Conservation (phyloP, 35 echinoderm and acorn worm species). For the Hemicentrotus pulcherrimus region DNA sequence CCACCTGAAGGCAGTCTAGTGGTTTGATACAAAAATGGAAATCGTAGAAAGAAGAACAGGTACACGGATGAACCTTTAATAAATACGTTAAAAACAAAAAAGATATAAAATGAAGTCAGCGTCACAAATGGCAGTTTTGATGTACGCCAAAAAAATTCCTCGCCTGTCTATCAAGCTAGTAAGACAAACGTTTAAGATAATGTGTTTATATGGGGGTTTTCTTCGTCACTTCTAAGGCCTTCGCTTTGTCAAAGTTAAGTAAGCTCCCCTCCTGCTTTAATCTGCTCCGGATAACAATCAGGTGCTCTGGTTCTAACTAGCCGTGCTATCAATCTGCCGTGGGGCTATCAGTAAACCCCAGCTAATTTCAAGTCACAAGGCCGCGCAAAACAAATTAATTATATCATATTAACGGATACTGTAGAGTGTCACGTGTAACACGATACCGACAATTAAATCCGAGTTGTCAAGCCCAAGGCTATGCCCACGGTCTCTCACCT, state of each 20-base stretch:
- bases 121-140: background rate
- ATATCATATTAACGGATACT: slow-evolving; percentile 58
- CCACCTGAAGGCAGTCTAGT: background rate
- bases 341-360: slow-evolving; percentile 36
- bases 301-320: background rate
- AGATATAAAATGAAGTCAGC: background rate
- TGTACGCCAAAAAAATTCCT: background rate
- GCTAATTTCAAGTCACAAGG: slow-evolving; percentile 57
- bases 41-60: background rate
- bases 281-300: background rate
- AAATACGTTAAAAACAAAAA: background rate
- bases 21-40: background rate
- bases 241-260: background rate
- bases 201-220: background rate
- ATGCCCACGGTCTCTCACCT: background rate
- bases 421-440: slow-evolving; percentile 57
- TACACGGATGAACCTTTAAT: background rate
- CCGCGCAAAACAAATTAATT: slow-evolving; percentile 73
- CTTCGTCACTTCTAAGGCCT: background rate
- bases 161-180: background rate
- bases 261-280: background rate
- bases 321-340: background rate
- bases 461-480: slow-evolving; percentile 22
- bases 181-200: background rate
- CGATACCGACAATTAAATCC: slow-evolving; percentile 49